Evolutionary conservation across 2,797 vertebrate species (phyloP).

Genomic region (Australoheros facetus): DNA sequence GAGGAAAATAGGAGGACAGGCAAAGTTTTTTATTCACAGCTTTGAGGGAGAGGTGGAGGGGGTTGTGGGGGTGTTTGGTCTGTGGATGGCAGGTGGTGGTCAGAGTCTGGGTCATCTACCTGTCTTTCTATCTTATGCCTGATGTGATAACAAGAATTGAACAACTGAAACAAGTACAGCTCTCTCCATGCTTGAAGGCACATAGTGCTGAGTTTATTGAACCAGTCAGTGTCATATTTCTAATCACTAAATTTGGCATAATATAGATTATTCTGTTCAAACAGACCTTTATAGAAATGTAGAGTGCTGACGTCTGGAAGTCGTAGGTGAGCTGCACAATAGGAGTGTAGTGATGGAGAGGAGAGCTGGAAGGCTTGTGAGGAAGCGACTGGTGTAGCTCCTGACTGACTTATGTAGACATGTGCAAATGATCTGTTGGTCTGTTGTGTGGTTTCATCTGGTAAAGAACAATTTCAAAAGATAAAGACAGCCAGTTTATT

Average conservation of each 20-base stretch:
- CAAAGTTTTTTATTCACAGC: slow-evolving; percentile 27
- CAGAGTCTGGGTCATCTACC: slow-evolving; percentile 44
- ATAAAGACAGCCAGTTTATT: neutral
- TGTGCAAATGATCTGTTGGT: slow-evolving; percentile 39
- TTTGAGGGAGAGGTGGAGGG: slow-evolving; percentile 33
- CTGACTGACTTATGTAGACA: slow-evolving; percentile 52
- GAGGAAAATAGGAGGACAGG: slow-evolving; percentile 22
- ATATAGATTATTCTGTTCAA: slow-evolving; percentile 26
- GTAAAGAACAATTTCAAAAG: neutral
- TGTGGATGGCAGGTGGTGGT: slow-evolving; percentile 54
- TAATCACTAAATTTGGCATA: slow-evolving; percentile 20
- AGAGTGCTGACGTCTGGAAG: slow-evolving; percentile 50
- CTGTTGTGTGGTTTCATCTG: neutral
- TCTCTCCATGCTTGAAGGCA: slow-evolving; percentile 35
- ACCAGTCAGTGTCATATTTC: slow-evolving; percentile 41
- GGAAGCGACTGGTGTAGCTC: slow-evolving; percentile 29
- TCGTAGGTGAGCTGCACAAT: slow-evolving; percentile 15
- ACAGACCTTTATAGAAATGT: neutral
- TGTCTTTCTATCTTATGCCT: slow-evolving; percentile 56
- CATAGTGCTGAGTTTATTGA: slow-evolving; percentile 2
- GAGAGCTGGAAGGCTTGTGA: slow-evolving; percentile 23
- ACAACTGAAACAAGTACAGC: slow-evolving; percentile 47
- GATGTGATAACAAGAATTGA: slow-evolving; percentile 69
- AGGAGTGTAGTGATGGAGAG: slow-evolving; percentile 8
- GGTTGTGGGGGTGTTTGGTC: neutral